These are phyloP conservation scores for Phalacrocorax aristotelis DNA, from an alignment of 2,113 vertebrate species.

Conservation along the genomic window DNA sequence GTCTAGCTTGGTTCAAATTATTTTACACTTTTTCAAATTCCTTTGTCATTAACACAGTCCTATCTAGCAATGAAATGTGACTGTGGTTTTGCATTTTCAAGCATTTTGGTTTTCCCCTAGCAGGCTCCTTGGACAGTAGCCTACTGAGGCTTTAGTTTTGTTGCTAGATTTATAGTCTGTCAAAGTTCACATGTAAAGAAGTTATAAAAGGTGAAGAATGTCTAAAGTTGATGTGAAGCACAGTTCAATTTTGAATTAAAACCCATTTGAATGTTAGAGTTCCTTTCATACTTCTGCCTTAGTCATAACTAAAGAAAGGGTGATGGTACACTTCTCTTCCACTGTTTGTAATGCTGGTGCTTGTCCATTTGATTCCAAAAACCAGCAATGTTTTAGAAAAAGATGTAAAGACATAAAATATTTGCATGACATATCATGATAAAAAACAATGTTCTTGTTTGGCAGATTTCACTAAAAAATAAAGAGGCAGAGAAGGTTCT, in stretches of 20 bases:
- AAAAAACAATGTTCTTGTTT: background rate
- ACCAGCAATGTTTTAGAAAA: background rate
- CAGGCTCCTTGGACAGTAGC: background rate
- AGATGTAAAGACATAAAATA: background rate
- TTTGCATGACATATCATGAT: background rate
- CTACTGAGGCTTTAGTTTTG: background rate
- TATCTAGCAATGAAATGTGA: background rate
- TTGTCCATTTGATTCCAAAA: background rate
- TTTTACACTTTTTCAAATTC: background rate
- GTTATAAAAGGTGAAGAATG: background rate
- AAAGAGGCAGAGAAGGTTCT: background rate
- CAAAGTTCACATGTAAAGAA: background rate
- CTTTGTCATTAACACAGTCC: background rate
- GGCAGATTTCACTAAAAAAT: background rate
- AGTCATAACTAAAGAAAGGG: background rate
- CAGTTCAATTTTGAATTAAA: background rate
- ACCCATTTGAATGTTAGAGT: background rate
- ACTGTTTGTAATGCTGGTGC: background rate
- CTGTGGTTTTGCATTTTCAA: background rate
- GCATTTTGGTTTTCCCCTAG: background rate
- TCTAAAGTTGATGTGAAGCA: background rate
- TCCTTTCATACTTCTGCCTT: background rate
- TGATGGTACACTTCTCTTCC: background rate
- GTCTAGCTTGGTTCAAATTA: background rate
- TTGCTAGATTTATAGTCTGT: background rate